phyloP scores from a whole-genome alignment of 2,888 invertebrate species.

The Eugnorisma glareosa region DNA sequence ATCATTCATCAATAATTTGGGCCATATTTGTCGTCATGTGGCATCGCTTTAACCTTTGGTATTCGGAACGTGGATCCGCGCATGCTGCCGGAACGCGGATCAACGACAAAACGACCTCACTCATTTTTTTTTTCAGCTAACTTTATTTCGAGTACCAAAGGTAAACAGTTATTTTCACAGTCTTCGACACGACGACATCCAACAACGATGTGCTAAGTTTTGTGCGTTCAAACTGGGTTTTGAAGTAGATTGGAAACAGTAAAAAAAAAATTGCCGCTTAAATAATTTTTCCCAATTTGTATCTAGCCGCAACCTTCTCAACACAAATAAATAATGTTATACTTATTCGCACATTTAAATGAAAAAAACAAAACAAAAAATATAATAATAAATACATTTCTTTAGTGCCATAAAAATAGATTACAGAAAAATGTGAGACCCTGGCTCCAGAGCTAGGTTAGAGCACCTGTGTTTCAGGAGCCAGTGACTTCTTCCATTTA shows the following conservation, averaged over 20 bases:
- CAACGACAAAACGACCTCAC: background rate
- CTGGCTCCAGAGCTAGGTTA: too few species aligned
- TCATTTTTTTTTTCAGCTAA: background rate
- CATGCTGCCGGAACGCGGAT: background rate
- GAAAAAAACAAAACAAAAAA: background rate
- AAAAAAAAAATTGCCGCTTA: background rate
- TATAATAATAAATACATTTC: too few species aligned
- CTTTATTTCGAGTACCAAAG: background rate
- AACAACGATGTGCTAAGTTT: background rate
- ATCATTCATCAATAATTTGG: background rate
- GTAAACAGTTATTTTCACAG: background rate
- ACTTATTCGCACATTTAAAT: background rate
- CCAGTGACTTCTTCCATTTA: too few species aligned
- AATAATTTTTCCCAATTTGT: background rate
- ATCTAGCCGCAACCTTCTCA: conserved; percentile 9
- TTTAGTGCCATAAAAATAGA: too few species aligned
- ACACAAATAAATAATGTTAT: background rate
- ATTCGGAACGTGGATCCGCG: background rate
- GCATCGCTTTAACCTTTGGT: background rate
- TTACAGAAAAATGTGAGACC: too few species aligned
- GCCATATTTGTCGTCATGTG: background rate
- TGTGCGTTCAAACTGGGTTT: background rate
- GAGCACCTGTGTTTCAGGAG: too few species aligned
- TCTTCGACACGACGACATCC: background rate
- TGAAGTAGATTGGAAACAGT: background rate